Conservation (phyloP, 1,140 invertebrate genomes). For the Stegodyphus mimosarum region DNA sequence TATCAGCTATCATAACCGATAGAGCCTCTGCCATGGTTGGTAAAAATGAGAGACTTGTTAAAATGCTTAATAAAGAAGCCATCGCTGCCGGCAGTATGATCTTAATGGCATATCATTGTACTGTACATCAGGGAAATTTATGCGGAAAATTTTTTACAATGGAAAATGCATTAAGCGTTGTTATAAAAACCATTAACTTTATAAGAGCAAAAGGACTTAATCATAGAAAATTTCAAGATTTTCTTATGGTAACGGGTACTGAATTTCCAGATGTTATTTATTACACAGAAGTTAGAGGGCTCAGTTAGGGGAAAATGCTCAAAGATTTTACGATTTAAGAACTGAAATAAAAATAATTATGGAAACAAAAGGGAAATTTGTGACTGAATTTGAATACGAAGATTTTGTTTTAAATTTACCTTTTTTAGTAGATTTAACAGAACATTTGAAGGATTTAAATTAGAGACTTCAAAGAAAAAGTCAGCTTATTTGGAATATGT, state of each 20-base stretch:
- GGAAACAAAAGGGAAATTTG: background rate
- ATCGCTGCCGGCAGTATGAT: too few relatives aligned
- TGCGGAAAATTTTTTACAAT: constrained; percentile 8
- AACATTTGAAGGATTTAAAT: constrained; percentile 18
- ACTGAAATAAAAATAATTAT: constrained; percentile 20
- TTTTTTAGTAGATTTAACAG: constrained; percentile 15
- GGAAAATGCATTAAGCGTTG: too few relatives aligned
- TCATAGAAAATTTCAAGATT: constrained; percentile 3
- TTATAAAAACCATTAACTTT: too few relatives aligned
- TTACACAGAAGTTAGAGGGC: constrained; percentile 7
- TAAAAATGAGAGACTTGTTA: too few relatives aligned
- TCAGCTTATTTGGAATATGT: background rate
- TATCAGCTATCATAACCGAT: too few relatives aligned
- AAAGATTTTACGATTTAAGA: constrained; percentile 20
- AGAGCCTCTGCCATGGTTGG: too few relatives aligned
- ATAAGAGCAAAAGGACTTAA: background rate
- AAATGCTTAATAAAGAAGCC: too few relatives aligned
- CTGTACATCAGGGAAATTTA: background rate
- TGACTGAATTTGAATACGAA: too few relatives aligned
- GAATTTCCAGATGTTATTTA: constrained; percentile 19
- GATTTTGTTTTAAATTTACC: too few relatives aligned
- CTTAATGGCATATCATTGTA: too few relatives aligned
- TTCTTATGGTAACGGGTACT: constrained; percentile 1
- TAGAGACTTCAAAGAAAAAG: constrained; percentile 1
- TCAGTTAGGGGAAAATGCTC: background rate